Evolutionary conservation across 2,113 vertebrate species (phyloP), one percentile per base, ranked within the genome.

Genomic region (Tapirus terrestris): DNA sequence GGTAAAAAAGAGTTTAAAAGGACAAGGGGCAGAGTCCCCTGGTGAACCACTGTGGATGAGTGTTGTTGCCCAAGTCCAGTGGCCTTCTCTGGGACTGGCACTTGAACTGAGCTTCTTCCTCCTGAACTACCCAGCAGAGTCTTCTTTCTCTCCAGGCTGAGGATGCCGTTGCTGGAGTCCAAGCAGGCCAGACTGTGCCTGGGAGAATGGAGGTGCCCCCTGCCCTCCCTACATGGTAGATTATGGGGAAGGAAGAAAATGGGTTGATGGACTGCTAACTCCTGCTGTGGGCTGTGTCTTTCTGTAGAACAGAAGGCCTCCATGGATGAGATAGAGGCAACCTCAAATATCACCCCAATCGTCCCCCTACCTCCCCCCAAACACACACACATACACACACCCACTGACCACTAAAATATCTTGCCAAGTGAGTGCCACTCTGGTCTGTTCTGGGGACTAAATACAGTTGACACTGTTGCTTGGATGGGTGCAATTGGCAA

Each of bases 401-500:
- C 7, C 48, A n/a, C 53, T 67, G 80, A 65, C 75, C 60, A 3
- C 39, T 29, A 23, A 45, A 39, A 43, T 39, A 4, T 67, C 70
- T 81, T 80, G 86, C 88, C 87, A 58, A 76, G 56, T 70, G 80
- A 76, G 43, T 31, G 14, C 72, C 67, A n/a, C 75, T n/a, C 4
- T 85, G 81, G n/a, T 73, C 87, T 92, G 51, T 92, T 86, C 90
- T 75, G 88, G 72, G 81, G 81, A 77, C 85, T 58, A 65, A 77
- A 53, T 48, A 53, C n/a, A 93, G 84, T 90, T 97, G 98, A 97
- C 94, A 96, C 93, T 76, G 11, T 86, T 92, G 94, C 93, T 95
- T 79, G 88, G 68, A 95, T 91, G 95, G 91, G 93, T 97, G 86
- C 63, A 81, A 58, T 45, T 36, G 91, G 73, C 96, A 97, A 95